These are phyloP conservation scores for Drosophila arizonae DNA, from an alignment of 1,140 invertebrate genomes.

Conservation along the genomic window DNA sequence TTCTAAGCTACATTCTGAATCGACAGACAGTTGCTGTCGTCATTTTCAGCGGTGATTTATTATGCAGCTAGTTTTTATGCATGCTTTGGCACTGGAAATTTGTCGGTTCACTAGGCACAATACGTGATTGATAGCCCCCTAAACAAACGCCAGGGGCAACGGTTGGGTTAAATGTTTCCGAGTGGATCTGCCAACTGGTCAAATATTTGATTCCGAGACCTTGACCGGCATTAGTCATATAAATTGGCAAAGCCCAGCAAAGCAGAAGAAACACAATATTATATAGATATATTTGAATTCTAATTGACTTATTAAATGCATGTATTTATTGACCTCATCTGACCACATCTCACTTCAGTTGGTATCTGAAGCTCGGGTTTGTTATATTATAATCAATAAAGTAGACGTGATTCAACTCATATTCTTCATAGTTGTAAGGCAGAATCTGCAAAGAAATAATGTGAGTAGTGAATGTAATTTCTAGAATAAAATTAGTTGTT, in stretches of 20 bases:
- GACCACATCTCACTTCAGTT: too few relatives aligned
- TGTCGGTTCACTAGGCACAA: slow-evolving; percentile 43
- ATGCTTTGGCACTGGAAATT: slow-evolving; percentile 40
- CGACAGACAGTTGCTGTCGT: slow-evolving; percentile 56
- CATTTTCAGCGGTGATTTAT: slow-evolving; percentile 70
- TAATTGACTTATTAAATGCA: background rate
- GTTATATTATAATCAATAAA: too few relatives aligned
- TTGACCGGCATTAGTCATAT: slow-evolving; percentile 42
- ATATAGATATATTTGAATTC: background rate
- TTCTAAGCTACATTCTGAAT: slow-evolving; percentile 26
- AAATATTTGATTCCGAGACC: slow-evolving; percentile 33
- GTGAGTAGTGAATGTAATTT: too few relatives aligned
- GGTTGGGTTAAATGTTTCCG: slow-evolving; percentile 58
- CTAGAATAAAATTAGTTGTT: too few relatives aligned
- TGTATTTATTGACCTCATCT: background rate
- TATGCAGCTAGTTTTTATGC: slow-evolving; percentile 59
- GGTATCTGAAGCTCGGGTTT: too few relatives aligned
- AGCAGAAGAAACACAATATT: slow-evolving; percentile 14
- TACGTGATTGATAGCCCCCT: slow-evolving; percentile 65
- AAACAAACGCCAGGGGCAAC: slow-evolving; percentile 47
- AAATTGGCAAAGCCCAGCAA: slow-evolving; percentile 37
- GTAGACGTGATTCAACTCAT: too few relatives aligned
- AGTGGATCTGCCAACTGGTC: slow-evolving; percentile 32
- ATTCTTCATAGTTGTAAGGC: too few relatives aligned
- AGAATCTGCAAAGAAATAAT: too few relatives aligned